These are phyloP conservation scores for Anguilla rostrata DNA, from an alignment of 2,113 vertebrate species.

Conservation along the genomic window DNA sequence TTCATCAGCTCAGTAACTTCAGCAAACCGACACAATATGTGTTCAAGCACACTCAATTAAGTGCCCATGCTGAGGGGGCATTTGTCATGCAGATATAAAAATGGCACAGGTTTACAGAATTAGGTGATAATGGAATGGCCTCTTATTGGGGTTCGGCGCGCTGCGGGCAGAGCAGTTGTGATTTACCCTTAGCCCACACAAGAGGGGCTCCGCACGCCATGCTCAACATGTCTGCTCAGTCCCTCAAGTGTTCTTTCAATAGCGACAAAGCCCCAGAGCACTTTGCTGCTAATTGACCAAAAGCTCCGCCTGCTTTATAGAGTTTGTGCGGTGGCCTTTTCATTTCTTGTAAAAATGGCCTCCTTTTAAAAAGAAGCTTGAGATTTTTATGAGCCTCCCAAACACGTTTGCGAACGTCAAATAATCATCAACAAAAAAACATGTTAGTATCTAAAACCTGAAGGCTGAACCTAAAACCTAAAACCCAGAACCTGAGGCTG, in stretches of 20 bases:
- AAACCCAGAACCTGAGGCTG: constrained; percentile 46
- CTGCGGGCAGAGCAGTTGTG: constrained; percentile 16
- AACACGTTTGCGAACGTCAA: constrained; percentile 56
- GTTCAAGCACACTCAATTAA: constrained; percentile 52
- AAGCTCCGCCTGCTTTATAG: constrained; percentile 71
- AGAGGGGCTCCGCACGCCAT: constrained; percentile 38
- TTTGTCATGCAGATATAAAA: constrained; percentile 33
- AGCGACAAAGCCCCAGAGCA: constrained; percentile 52
- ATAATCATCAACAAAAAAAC: constrained; percentile 46
- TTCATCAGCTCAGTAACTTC: not conserved
- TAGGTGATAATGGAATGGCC: not conserved
- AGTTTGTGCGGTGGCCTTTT: constrained; percentile 69
- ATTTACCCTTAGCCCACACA: constrained; percentile 41
- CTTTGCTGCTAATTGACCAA: constrained; percentile 70
- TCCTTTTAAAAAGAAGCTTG: constrained; percentile 59
- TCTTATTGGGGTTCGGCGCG: constrained; percentile 20
- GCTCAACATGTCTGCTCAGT: constrained; percentile 51
- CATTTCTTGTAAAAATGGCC: constrained; percentile 66
- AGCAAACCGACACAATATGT: constrained; percentile 36
- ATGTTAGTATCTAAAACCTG: constrained; percentile 45
- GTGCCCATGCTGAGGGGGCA: constrained; percentile 46
- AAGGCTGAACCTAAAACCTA: constrained; percentile 28
- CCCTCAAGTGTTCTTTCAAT: constrained; percentile 48
- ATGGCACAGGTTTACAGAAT: constrained; percentile 6
- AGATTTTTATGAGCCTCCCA: constrained; percentile 64